Percentiles rank a stretch among this genome's conserved stretches.
phyloP scores from a whole-genome alignment of 2,797 vertebrate genomes.

The Tinamus major region DNA sequence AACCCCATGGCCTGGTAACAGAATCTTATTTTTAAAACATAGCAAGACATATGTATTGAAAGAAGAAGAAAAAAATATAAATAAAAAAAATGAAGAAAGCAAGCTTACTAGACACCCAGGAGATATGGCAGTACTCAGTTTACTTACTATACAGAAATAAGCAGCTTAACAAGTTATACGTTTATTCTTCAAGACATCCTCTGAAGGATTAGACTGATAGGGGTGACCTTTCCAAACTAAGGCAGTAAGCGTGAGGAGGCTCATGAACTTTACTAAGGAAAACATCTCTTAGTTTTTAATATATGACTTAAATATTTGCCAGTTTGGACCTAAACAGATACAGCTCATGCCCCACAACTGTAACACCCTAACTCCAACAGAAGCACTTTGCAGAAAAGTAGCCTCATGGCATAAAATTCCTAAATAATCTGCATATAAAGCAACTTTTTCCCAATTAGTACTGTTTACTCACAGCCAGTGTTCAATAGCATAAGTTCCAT shows the following conservation, averaged over 20 bases:
- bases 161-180: background rate
- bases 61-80: rapidly evolving
- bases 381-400: background rate
- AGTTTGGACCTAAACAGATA: background rate
- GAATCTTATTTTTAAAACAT: background rate
- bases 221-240: background rate
- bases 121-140: background rate
- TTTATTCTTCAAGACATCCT: background rate
- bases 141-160: background rate
- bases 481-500: background rate
- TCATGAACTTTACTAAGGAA: background rate
- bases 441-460: background rate
- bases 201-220: background rate
- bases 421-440: background rate
- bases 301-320: background rate
- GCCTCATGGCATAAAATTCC: background rate
- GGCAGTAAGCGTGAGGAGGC: background rate
- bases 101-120: background rate
- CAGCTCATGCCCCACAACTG: background rate
- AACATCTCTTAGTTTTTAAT: background rate
- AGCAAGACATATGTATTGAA: background rate
- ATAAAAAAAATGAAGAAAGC: rapidly evolving
- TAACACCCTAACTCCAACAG: background rate
- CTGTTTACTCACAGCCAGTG: background rate
- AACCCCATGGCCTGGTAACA: background rate